phyloP scores from a whole-genome alignment of 2,888 invertebrate genomes.

The Phasia obesa region DNA sequence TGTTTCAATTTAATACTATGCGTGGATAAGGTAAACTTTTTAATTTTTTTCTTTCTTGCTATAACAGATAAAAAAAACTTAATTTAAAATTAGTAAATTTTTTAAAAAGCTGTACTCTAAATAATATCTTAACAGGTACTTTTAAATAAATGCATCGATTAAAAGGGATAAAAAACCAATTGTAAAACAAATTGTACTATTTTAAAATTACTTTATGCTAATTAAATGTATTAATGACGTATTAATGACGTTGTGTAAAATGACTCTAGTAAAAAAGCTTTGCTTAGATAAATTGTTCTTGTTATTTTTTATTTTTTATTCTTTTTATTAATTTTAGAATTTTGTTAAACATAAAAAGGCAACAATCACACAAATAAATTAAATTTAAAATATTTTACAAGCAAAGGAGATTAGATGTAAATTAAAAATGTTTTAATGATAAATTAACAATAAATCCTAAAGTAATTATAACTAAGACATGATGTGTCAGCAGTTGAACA shows the following conservation, averaged over 20 bases:
- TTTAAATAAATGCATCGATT: too few species aligned
- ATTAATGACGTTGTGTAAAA: not conserved
- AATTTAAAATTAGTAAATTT: too few species aligned
- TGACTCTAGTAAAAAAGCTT: constrained; percentile 55
- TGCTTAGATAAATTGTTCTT: constrained; percentile 41
- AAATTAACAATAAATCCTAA: constrained; percentile 63
- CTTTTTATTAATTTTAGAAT: not conserved
- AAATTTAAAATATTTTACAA: constrained; percentile 33
- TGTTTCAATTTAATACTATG: too few species aligned
- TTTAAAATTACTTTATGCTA: not conserved
- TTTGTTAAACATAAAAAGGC: constrained; percentile 51
- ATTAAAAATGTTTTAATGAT: constrained; percentile 50
- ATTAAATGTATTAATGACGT: not conserved
- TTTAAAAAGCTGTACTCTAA: too few species aligned
- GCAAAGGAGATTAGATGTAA: constrained; percentile 14
- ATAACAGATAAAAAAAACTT: too few species aligned
- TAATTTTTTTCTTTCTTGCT: too few species aligned
- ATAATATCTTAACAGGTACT: too few species aligned
- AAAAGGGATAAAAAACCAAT: too few species aligned
- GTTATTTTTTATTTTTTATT: not conserved
- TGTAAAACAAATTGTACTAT: constrained; percentile 4
- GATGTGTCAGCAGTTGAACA: constrained; percentile 56
- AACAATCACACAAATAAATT: constrained; percentile 28
- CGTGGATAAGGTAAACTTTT: too few species aligned
- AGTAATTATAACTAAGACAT: constrained; percentile 63